Conservation (phyloP, 2,888 invertebrate genomes). For the Ernsta delagoae region DNA sequence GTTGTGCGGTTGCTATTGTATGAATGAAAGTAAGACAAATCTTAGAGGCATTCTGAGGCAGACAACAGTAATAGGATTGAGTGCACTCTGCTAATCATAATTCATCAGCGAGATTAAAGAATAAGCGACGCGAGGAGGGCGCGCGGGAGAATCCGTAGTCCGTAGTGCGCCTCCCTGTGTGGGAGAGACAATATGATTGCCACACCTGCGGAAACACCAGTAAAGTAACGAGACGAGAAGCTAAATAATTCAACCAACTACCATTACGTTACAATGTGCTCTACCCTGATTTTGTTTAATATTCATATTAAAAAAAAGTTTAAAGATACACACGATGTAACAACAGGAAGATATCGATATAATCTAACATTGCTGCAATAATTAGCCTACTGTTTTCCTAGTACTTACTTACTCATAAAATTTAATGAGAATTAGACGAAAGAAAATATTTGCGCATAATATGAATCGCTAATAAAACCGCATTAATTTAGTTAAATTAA, state of each 20-base stretch:
- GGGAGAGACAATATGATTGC: slow-evolving; percentile 81
- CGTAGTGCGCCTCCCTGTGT: slow-evolving; percentile 49
- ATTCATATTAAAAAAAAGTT: too few relatives aligned
- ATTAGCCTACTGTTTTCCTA: too few relatives aligned
- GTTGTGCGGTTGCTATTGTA: slow-evolving; percentile 14
- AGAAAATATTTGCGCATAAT: too few relatives aligned
- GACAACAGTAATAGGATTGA: slow-evolving; percentile 77
- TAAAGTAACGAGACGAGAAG: slow-evolving; percentile 81
- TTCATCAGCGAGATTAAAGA: slow-evolving; percentile 85
- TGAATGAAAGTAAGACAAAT: slow-evolving; percentile 57
- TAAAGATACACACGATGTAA: too few relatives aligned
- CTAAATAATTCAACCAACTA: slow-evolving; percentile 80
- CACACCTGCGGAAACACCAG: slow-evolving; percentile 82
- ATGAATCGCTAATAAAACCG: too few relatives aligned
- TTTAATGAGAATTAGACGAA: too few relatives aligned
- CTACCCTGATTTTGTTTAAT: slow-evolving; percentile 48
- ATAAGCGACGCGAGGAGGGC: slow-evolving; percentile 70
- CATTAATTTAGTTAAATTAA: too few relatives aligned
- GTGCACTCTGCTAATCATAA: slow-evolving; percentile 84
- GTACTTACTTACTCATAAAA: too few relatives aligned
- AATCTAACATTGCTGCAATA: too few relatives aligned
- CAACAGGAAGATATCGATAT: too few relatives aligned
- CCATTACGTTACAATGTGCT: slow-evolving; percentile 59
- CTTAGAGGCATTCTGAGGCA: slow-evolving; percentile 61
- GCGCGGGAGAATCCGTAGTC: slow-evolving; percentile 38